Percentiles rank a stretch among this genome's conserved stretches.
These are phyloP conservation scores for Notothenia coriiceps DNA, from an alignment of 2,113 vertebrate genomes.

Conservation along the genomic window DNA sequence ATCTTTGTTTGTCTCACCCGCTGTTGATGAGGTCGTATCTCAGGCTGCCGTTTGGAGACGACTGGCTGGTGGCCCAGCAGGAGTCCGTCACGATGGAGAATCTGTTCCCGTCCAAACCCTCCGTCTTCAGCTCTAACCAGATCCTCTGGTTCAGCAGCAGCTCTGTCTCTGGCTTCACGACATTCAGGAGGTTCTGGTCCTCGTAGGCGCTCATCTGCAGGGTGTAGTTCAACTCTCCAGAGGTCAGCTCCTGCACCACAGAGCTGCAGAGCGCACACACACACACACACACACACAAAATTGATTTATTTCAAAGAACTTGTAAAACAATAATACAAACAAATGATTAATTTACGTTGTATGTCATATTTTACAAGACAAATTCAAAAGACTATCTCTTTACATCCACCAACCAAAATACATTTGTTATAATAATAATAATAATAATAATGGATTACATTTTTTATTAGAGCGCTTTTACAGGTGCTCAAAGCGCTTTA, in stretches of 20 bases:
- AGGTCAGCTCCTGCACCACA: too few relatives aligned
- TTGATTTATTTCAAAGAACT: too few relatives aligned
- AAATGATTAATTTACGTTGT: too few relatives aligned
- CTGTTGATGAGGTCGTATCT: background rate
- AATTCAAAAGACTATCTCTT: too few relatives aligned
- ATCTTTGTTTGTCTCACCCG: conserved; percentile 6
- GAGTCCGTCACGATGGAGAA: conserved; percentile 1
- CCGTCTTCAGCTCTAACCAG: background rate
- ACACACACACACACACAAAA: background rate
- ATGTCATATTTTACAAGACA: too few relatives aligned
- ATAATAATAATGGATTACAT: too few relatives aligned
- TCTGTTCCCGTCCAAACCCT: background rate
- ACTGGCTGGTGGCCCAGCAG: conserved; percentile 19
- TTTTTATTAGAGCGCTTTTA: too few relatives aligned
- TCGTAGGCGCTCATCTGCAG: background rate
- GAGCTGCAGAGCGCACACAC: background rate
- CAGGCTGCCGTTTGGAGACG: accelerated
- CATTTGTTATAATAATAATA: too few relatives aligned
- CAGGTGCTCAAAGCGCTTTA: too few relatives aligned
- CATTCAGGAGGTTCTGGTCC: accelerated
- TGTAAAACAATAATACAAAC: too few relatives aligned
- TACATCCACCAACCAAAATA: too few relatives aligned
- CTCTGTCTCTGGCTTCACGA: accelerated
- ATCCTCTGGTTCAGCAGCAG: background rate
- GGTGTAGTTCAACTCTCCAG: background rate